Evolutionary conservation across 2,113 vertebrate genomes (phyloP), one percentile per base, ranked within the genome.

Genomic region (Danionella cerebrum): DNA sequence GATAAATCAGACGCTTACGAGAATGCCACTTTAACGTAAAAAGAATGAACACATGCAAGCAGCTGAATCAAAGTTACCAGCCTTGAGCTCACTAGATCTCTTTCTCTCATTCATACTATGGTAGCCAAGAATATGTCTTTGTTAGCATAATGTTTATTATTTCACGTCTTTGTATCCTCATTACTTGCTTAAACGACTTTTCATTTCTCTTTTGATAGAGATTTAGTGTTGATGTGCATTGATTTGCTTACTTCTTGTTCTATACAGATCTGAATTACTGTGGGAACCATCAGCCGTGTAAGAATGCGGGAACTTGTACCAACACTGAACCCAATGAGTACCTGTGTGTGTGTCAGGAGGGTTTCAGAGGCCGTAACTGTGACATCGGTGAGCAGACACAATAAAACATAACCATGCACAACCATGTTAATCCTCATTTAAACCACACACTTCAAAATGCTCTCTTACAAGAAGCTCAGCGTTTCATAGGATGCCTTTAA

Each of bases 311-410:
- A n/a, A 89, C 89, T 4, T 91, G 89, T 58, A 83, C 78, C 52
- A 91, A 91, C 84, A 87, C 88, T 0, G 90, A 91, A 69, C 89
- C 90, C 0, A 80, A 90, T 1, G 88, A 90, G 75, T 91, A 89
- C 73, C 80, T 89, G 71, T 91, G 90, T 35, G 83, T 88, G 39
- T 91, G 90, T 69, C 84, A 79, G 44, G 86, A 88, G 10, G 90
- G 90, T 5, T 91, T 88, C 65, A 74, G 53, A 3, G 90, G 90
- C 12, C 83, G 86, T 44, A 86, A 79, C 83, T 91, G 90, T 67
- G 84, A 89, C 75, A 84, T 85, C 0, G 88, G 90, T 91, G 72
- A 87, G 84, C 70, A 10, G 18, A 52, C 11, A 12, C 57, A 19
- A 44, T 63, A 35, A 47, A 63, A 48, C 42, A 48, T 29, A 24